A percentile compares a stretch with the other conserved stretches of the same genome.
phyloP scores from a whole-genome alignment of 2,888 invertebrate species.

The Steinernema carpocapsae region DNA sequence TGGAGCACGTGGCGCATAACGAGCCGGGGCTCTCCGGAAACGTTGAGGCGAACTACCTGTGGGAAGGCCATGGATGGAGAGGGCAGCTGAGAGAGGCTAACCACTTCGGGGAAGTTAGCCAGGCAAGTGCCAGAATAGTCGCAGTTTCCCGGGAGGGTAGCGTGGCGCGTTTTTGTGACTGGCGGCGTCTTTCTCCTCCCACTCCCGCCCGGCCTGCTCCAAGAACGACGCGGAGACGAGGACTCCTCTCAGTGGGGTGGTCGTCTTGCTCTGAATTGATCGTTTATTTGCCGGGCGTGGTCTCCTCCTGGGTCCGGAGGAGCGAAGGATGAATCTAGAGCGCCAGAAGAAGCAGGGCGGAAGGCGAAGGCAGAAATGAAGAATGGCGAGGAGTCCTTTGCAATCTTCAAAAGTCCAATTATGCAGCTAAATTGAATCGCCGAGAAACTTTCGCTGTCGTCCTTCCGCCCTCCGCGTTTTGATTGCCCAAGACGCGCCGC shows the following conservation, averaged over 20 bases:
- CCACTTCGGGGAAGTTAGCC: not conserved
- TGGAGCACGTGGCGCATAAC: constrained; percentile 38
- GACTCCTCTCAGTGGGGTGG: not conserved
- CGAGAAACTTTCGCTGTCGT: constrained; percentile 3
- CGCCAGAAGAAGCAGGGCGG: not conserved
- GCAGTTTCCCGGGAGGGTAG: not conserved
- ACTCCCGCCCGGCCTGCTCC: not conserved
- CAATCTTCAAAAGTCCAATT: constrained; percentile 26
- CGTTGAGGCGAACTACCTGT: constrained; percentile 20
- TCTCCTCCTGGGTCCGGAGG: constrained; percentile 13
- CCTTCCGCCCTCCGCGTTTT: constrained; percentile 19
- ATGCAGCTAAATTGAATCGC: constrained; percentile 31
- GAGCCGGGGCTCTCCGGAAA: constrained; percentile 16
- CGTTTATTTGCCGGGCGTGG: constrained; percentile 30
- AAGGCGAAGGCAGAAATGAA: constrained; percentile 3
- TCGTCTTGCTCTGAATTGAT: constrained; percentile 26
- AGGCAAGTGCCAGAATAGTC: constrained; percentile 4
- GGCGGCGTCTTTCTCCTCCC: constrained; percentile 29
- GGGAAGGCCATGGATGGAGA: not conserved
- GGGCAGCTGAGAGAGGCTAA: not conserved
- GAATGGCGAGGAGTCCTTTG: constrained; percentile 19
- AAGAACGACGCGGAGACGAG: constrained; percentile 9
- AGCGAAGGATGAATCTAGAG: constrained; percentile 32
- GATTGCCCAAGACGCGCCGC: not conserved
- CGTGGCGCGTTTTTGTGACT: constrained; percentile 27